Conservation (phyloP, 2,797 vertebrate species). For the Sebastes melanostomus region DNA sequence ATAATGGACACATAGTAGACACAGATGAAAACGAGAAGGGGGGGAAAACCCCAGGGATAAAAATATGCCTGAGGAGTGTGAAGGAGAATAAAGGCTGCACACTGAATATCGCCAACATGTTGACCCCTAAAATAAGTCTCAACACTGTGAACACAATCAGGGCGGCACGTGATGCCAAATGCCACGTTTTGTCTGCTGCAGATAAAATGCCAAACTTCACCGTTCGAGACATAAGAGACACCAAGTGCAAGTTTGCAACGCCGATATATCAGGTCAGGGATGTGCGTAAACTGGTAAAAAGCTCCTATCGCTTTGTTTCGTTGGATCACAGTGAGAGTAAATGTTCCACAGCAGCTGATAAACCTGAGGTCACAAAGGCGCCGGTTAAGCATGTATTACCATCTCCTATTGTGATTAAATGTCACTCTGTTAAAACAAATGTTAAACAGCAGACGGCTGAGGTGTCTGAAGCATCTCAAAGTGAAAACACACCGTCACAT, state of each 20-base stretch:
- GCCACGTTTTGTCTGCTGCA: conserved; percentile 69
- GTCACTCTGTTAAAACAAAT: conserved; percentile 89
- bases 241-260: conserved; percentile 87
- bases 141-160: conserved; percentile 72
- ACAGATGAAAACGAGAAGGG: conserved; percentile 44
- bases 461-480: conserved; percentile 78
- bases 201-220: conserved; percentile 92
- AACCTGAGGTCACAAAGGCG: conserved; percentile 71
- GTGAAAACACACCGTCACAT: conserved; percentile 80
- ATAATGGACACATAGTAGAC: conserved; percentile 6
- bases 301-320: conserved; percentile 88
- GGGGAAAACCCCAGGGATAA: conserved; percentile 89
- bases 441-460: conserved; percentile 37
- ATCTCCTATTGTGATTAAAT: conserved; percentile 92
- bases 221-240: conserved; percentile 91
- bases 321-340: conserved; percentile 78
- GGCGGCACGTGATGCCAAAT: conserved; percentile 77
- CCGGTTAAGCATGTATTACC: conserved; percentile 72
- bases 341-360: conserved; percentile 45
- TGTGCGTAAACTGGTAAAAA: conserved; percentile 95
- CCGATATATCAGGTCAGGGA: conserved; percentile 96
- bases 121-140: conserved; percentile 90
- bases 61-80: conserved; percentile 88
- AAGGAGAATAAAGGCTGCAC: conserved; percentile 84
- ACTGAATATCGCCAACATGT: conserved; percentile 90